A percentile compares a stretch with the other conserved stretches of the same genome.
phyloP scores from a whole-genome alignment of 2,888 invertebrate species.

The Drosophila trichaetosa region DNA sequence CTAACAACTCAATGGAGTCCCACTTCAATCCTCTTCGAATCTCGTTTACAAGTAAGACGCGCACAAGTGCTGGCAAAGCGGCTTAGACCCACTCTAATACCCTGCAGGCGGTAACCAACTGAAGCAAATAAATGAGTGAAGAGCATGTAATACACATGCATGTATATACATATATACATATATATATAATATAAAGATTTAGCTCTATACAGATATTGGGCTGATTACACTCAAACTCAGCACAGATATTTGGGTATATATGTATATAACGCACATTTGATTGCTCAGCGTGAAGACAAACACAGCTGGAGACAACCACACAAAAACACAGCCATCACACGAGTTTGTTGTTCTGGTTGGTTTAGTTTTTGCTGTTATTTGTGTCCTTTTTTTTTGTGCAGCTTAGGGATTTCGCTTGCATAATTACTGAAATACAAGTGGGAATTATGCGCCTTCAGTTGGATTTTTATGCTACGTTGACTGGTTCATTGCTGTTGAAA shows the following conservation, averaged over 20 bases:
- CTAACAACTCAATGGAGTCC: neutral
- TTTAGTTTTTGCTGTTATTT: conserved; percentile 2
- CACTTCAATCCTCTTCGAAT: neutral
- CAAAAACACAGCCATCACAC: conserved; percentile 1
- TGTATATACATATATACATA: neutral
- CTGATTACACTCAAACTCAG: conserved; percentile 3
- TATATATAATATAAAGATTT: neutral
- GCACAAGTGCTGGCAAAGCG: conserved; percentile 16
- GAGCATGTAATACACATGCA: conserved; percentile 1
- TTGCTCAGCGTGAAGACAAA: conserved; percentile 24
- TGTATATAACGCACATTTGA: conserved; percentile 32
- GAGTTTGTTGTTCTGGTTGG: conserved; percentile 14
- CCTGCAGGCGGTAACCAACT: neutral
- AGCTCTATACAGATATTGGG: conserved; percentile 2
- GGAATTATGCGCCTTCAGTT: conserved; percentile 59
- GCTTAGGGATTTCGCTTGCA: conserved; percentile 54
- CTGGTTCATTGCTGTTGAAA: conserved; percentile 33
- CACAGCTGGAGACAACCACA: conserved; percentile 12
- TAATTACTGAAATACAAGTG: conserved; percentile 76
- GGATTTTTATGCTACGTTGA: conserved; percentile 49
- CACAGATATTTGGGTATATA: conserved; percentile 14
- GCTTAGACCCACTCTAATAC: conserved; percentile 10
- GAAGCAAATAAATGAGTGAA: neutral
- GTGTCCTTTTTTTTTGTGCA: conserved; percentile 13
- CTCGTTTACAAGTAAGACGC: conserved; percentile 1